Conservation (phyloP, 2,113 vertebrate species). For the Sylvietta virens region DNA sequence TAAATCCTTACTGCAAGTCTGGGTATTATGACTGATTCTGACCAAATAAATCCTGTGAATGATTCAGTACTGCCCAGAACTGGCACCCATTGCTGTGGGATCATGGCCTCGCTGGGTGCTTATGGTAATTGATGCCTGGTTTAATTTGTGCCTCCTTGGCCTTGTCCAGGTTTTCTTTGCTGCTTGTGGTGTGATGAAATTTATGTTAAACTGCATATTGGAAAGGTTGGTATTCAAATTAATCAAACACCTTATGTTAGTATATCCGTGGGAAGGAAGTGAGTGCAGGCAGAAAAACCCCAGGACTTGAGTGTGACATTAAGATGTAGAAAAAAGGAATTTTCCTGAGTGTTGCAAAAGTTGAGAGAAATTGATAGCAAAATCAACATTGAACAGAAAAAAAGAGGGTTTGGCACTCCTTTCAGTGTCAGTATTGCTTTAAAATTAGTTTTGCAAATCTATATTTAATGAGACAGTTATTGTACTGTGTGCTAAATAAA, state of each 20-base stretch:
- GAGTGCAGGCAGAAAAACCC: neutral
- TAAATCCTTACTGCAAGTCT: neutral
- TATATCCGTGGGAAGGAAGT: neutral
- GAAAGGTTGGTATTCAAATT: neutral
- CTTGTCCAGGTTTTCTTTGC: neutral
- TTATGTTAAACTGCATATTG: neutral
- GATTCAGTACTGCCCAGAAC: neutral
- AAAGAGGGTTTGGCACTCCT: neutral
- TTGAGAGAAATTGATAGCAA: neutral
- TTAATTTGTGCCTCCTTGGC: neutral
- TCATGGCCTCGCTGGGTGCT: neutral
- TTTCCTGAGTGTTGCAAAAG: neutral
- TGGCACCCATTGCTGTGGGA: neutral
- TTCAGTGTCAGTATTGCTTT: neutral
- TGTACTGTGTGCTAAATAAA: slow-evolving; percentile 6
- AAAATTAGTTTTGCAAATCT: slow-evolving; percentile 38
- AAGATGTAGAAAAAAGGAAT: neutral
- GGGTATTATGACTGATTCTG: neutral
- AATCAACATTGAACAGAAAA: neutral
- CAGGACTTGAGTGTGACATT: neutral
- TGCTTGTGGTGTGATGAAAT: neutral
- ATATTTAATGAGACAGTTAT: neutral
- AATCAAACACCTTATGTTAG: neutral
- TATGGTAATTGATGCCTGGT: neutral
- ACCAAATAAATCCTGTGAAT: neutral